phyloP scores from a whole-genome alignment of 2,113 vertebrate species.

The Alethe diademata region DNA sequence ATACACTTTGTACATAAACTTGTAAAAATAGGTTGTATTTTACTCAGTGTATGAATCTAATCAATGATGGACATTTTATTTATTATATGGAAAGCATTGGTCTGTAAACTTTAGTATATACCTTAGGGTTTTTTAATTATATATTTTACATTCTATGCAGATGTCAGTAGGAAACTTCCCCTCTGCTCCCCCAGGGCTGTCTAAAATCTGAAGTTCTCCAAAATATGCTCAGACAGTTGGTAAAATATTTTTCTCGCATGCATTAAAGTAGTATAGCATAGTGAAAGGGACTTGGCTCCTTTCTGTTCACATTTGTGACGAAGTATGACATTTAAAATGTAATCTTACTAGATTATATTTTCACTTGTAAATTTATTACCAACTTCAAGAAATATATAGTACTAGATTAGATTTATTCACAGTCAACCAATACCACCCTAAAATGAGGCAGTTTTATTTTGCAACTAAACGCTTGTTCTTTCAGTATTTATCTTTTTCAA shows the following conservation, averaged over 20 bases:
- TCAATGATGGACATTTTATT: slow-evolving; percentile 79
- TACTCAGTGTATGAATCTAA: slow-evolving; percentile 82
- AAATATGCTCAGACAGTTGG: slow-evolving; percentile 39
- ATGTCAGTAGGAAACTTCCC: slow-evolving; percentile 41
- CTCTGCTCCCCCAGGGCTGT: neutral
- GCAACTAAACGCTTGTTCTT: neutral
- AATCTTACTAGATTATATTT: slow-evolving; percentile 52
- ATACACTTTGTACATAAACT: slow-evolving; percentile 76
- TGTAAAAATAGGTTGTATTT: slow-evolving; percentile 84
- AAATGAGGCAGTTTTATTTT: neutral
- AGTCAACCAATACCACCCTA: neutral
- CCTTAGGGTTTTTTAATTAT: slow-evolving; percentile 76
- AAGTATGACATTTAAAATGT: slow-evolving; percentile 48
- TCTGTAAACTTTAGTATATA: slow-evolving; percentile 81
- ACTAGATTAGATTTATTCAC: slow-evolving; percentile 12
- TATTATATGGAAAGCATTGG: slow-evolving; percentile 81
- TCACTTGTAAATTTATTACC: slow-evolving; percentile 43
- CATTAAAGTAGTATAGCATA: slow-evolving; percentile 65
- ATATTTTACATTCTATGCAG: slow-evolving; percentile 78
- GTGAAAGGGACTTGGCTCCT: slow-evolving; percentile 32
- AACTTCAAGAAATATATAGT: neutral
- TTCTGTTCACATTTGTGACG: slow-evolving; percentile 47
- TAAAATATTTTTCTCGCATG: slow-evolving; percentile 66
- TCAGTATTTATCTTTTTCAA: slow-evolving; percentile 44
- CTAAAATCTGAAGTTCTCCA: slow-evolving; percentile 39